Base-by-base conservation (phyloP, 2,888 invertebrate genomes). In the Panopea generosa region DNA sequence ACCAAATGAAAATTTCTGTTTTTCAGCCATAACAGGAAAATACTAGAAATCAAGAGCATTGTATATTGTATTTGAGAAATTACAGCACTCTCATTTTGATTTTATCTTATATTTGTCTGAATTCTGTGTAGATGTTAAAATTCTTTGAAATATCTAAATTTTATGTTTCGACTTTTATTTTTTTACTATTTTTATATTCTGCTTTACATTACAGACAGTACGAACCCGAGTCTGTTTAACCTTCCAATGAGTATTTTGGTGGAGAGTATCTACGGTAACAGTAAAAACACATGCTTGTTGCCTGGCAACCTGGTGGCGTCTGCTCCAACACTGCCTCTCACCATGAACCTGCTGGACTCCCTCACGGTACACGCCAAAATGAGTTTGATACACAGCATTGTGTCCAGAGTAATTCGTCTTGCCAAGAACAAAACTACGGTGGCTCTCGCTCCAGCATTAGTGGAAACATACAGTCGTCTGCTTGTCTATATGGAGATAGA, bases 401-500 rank as follows among this genome's bases (percentile, higher is more conserved):
- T 92, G 56, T 96, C 97, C 0, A 96, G 98, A 90, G 97, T 98
- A 55, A 96, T 97, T 43, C 97, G 98, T 90, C 94, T 97, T 85
- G 97, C 98, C 0, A 97, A 97, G 90, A 95, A 96, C 38, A 98
- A 97, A 91, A 95, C 96, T 0, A 82, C 95, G 63, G 95, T 96
- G 90, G 96, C 97, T 0, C 94, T 97, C 90, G 96, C 98, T 0
- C 98, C 98, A 0, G 98, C 98, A 0, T 93, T 98, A 0, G 96
- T 99, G 0, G 98, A 99, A 93, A 99, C 98, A 0, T 99, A 98
- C 93, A 97, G 97, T 71, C 94, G 98, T 60, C 93, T 99, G 18
- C 93, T 99, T 61, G 98, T 98, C 0, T 99, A 99, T 90, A 98
- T 97, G 9, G 99, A 99, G 94, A 98, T 98, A 65, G 99, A 99